Conservation (phyloP, 1,140 invertebrate species). For the Dinoponera quadriceps region DNA sequence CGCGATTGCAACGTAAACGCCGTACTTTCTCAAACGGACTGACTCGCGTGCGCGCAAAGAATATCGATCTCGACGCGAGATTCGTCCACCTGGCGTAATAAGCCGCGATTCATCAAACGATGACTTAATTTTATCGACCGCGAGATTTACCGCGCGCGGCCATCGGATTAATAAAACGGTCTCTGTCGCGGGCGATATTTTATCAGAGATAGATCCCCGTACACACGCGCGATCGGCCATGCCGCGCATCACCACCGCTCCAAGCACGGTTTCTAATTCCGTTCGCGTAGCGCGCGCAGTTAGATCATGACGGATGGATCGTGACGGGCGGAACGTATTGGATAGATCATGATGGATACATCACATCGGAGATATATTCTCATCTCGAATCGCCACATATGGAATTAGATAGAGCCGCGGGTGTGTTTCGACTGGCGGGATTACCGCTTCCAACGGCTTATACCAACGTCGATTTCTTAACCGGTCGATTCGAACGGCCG, state of each 20-base stretch:
- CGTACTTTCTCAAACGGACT: not conserved
- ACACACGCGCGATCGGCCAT: constrained; percentile 19
- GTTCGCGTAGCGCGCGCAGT: constrained; percentile 50
- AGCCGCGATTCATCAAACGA: constrained; percentile 68
- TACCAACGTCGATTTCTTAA: constrained; percentile 64
- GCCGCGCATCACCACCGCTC: constrained; percentile 24
- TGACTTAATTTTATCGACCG: constrained; percentile 68
- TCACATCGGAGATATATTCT: constrained; percentile 54
- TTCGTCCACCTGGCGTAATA: constrained; percentile 34
- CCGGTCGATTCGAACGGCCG: constrained; percentile 25
- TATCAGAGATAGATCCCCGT: constrained; percentile 65
- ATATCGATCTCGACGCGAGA: constrained; percentile 55
- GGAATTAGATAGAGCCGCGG: constrained; percentile 60
- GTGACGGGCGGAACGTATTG: constrained; percentile 64
- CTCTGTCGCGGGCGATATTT: constrained; percentile 61
- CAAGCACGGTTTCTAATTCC: constrained; percentile 68
- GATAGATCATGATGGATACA: constrained; percentile 70
- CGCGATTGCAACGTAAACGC: not conserved
- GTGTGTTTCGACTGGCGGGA: constrained; percentile 12
- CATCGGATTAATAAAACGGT: constrained; percentile 66
- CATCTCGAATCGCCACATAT: constrained; percentile 52
- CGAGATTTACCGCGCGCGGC: constrained; percentile 58
- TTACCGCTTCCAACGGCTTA: constrained; percentile 1
- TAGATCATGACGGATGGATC: constrained; percentile 70
- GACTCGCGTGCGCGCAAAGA: not conserved